Percentiles rank a stretch among this genome's conserved stretches.
Conservation (phyloP, 2,113 vertebrate species). For the Chaetops frenatus region DNA sequence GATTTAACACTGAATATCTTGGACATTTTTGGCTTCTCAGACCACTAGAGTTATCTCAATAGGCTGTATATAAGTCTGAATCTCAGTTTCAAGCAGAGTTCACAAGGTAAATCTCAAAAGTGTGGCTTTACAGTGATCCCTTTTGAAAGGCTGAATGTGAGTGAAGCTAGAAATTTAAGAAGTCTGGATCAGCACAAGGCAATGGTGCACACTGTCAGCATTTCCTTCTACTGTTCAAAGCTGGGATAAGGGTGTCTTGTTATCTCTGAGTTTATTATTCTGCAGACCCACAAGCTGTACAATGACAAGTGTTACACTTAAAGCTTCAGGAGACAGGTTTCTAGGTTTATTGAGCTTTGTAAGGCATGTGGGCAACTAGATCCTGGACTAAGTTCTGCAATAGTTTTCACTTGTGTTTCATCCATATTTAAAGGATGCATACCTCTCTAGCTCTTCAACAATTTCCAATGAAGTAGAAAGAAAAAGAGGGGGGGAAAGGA, state of each 20-base stretch:
- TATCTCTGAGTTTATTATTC: constrained; percentile 29
- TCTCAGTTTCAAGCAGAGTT: constrained; percentile 36
- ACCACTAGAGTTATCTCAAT: background rate
- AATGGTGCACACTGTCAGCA: background rate
- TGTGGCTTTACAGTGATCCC: constrained; percentile 61
- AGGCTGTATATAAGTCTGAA: background rate
- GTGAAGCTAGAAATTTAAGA: constrained; percentile 33
- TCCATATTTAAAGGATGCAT: background rate
- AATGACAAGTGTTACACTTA: background rate
- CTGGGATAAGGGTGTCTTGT: constrained; percentile 34
- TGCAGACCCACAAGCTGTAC: background rate
- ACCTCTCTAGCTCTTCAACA: background rate
- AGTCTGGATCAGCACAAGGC: constrained; percentile 47
- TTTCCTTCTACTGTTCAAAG: constrained; percentile 13
- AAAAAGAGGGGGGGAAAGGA: rapidly evolving
- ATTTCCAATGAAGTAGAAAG: background rate
- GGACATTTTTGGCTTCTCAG: background rate
- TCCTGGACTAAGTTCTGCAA: background rate
- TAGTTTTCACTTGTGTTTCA: background rate
- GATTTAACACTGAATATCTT: background rate
- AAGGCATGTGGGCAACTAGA: background rate
- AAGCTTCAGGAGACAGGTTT: background rate
- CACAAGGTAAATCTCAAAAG: constrained; percentile 48
- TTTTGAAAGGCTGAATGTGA: constrained; percentile 44
- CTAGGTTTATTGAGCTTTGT: background rate